Evolutionary conservation across 1,140 invertebrate genomes (phyloP).

Genomic region (Lepidurus apus): DNA sequence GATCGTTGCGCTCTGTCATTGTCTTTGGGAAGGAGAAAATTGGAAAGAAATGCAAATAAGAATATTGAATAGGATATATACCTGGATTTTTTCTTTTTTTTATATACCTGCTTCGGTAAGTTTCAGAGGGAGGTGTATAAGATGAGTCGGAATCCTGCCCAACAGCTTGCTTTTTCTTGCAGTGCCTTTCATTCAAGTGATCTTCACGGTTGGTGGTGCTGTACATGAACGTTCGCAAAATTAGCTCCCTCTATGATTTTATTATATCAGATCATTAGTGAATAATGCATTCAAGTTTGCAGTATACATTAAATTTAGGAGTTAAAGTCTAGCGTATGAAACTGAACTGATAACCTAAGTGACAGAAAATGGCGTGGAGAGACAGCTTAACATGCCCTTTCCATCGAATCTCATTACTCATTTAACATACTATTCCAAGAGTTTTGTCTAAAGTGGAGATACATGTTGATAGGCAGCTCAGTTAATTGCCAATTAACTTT

Average conservation of each 20-base stretch:
- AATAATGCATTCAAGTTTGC: no score
- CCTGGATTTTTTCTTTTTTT: neutral
- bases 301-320: no score
- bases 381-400: neutral
- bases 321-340: no score
- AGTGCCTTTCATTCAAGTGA: no score
- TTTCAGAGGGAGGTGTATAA: neutral
- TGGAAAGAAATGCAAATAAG: neutral
- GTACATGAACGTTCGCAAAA: no score
- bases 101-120: neutral
- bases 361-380: no score
- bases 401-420: neutral
- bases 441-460: neutral
- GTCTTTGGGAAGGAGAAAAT: neutral
- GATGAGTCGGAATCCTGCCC: no score
- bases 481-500: neutral
- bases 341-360: no score
- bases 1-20: neutral
- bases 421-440: neutral
- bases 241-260: no score
- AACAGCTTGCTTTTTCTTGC: no score
- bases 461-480: neutral
- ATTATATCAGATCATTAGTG: no score
- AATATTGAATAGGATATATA: neutral
- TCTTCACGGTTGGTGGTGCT: no score